Evolutionary conservation across 2,797 vertebrate genomes (phyloP).

Genomic region (Chiroxiphia lanceolata): DNA sequence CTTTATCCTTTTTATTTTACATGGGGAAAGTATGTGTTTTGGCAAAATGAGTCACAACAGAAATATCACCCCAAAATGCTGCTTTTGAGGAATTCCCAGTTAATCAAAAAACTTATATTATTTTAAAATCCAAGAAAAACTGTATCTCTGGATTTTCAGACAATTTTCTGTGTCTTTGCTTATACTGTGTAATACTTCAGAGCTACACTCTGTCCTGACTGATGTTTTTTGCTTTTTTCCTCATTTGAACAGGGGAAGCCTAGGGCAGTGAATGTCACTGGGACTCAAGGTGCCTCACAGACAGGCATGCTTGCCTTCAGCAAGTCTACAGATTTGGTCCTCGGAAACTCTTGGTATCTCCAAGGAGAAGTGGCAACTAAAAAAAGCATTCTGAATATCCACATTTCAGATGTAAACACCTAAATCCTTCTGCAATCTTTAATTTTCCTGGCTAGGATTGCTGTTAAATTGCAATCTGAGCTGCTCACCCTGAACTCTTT

Average conservation of each 20-base stretch:
- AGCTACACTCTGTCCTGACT: conserved; percentile 16
- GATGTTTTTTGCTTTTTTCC: conserved; percentile 33
- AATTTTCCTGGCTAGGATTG: background rate
- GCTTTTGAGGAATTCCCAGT: background rate
- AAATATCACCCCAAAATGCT: background rate
- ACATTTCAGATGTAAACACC: background rate
- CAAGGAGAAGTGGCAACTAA: conserved; percentile 13
- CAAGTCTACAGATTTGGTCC: conserved; percentile 43
- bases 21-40: background rate
- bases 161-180: background rate
- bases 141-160: background rate
- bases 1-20: background rate
- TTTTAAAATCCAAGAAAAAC: background rate
- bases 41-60: background rate
- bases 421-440: background rate
- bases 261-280: conserved; percentile 56
- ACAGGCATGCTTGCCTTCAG: conserved; percentile 55
- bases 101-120: background rate
- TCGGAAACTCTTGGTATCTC: background rate
- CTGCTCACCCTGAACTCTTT: background rate
- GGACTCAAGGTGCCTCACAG: conserved; percentile 58
- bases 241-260: conserved; percentile 47
- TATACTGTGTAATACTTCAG: background rate
- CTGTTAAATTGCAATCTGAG: background rate
- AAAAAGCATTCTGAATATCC: background rate